Percentiles rank a stretch among this genome's conserved stretches.
phyloP scores from a whole-genome alignment of 2,888 invertebrate genomes.

The Julus scandinavius region DNA sequence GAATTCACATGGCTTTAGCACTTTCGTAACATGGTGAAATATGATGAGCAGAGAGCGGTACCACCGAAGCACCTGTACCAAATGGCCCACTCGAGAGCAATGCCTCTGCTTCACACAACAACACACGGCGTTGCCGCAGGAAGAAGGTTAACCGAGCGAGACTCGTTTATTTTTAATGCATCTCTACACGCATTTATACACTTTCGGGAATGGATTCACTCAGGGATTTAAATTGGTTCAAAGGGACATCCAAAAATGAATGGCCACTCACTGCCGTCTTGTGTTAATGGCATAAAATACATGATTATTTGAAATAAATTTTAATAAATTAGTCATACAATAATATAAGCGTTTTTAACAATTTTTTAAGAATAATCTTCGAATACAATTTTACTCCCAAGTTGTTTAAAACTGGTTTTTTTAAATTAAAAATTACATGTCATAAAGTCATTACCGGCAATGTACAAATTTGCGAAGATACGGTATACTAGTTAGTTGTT shows the following conservation, averaged over 20 bases:
- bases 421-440: no score
- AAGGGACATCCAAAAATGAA: background rate
- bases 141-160: background rate
- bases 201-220: slow-evolving; percentile 4
- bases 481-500: no score
- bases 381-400: no score
- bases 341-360: no score
- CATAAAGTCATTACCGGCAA: no score
- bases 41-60: background rate
- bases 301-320: no score
- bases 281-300: no score
- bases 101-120: background rate
- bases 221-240: slow-evolving; percentile 1
- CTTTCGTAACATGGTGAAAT: background rate
- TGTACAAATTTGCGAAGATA: no score
- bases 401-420: no score
- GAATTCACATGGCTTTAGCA: background rate
- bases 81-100: background rate
- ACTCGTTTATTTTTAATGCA: background rate
- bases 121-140: background rate
- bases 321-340: no score
- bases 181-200: background rate
- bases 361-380: no score
- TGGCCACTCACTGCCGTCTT: background rate
- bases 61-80: background rate